Base-by-base conservation (phyloP, 2,113 vertebrate species). In the Dryoscopus gambensis region DNA sequence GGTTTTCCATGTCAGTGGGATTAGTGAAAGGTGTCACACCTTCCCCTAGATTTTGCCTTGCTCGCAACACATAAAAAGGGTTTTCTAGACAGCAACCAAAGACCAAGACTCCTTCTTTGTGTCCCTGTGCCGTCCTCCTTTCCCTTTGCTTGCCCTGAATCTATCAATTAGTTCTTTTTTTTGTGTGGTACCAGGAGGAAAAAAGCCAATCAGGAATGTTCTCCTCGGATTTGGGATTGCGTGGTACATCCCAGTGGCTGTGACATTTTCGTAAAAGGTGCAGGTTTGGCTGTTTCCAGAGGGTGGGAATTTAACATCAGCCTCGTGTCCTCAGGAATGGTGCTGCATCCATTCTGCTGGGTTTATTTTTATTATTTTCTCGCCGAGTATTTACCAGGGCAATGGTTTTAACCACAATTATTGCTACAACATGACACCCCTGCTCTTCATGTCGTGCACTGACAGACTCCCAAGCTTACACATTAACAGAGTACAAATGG, bases 91-190 rank as follows among this genome's bases (percentile, higher is more conserved):
- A 37, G 46, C 49, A 19, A 7, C 10, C 17, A n/a, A 87, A 76
- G 74, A 47, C 52, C 17, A 24, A 53, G 30, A 20, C 31, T 53
- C 20, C 6, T 76, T 40, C 33, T 85, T 53, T 35, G 21, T 40
- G 50, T 74, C 10, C n/a, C 10, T 39, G 4, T 2, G 2, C 8
- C 0, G 0, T 8, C 44, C 28, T 69, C 44, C 35, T 55, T 30
- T 78, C 28, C 35, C 24, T 64, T 60, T 25, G 30, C 20, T 59
- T 33, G 21, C 50, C 27, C 30, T 30, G 8, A 74, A 44, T 6
- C 4, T 39, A 40, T 22, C 17, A 10, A 63, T 59, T 24, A n/a
- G 16, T 33, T 71, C 1, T 13, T 5, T 15, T 52, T 56, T 70
- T 15, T 4, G 13, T 35, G n/a, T 53, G 35, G 18, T 39, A 24